Base-by-base conservation (phyloP, 2,113 vertebrate genomes). In the Uria aalge region DNA sequence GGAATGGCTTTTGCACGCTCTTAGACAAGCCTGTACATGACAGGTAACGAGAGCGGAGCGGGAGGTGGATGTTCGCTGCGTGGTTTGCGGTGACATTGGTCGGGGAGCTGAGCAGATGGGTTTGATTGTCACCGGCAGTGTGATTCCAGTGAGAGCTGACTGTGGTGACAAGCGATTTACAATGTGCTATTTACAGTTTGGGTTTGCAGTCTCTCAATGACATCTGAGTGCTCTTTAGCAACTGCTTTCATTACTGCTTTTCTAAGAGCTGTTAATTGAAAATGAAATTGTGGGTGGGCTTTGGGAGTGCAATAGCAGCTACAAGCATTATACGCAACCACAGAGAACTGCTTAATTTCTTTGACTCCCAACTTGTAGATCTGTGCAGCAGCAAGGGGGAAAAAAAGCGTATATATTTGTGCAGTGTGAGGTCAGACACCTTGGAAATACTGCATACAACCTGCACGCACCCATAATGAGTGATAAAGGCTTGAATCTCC, bases 171-270 rank as follows among this genome's bases (percentile, higher is more conserved):
- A 97, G 98, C 94, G 36, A 98, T 98, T 98, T 98, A 96, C 98
- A 98, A 98, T 96, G 97, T 98, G 98, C 98, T 98, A 97, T 98
- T 98, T 98, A 98, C 97, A 98, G 98, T 98, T 98, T 98, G 97
- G 98, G 96, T 98, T 98, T 98, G 94, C 97, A 98, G 97, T 96
- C 97, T 98, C 97, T 96, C 83, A 60, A 78, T 98, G 98, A 98
- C 97, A 98, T 98, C 97, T 90, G 96, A 98, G 96, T 97, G 96
- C 97, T 98, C 98, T 98, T 98, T 98, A 98, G 98, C 98, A 98
- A 98, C 97, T 98, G 98, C 97, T 98, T 98, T 97, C 97, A 97
- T 98, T 98, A 95, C 97, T 97, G 95, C 96, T 97, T 97, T 97
- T 97, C 92, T 72, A 96, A 97, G 98, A 98, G 97, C 96, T 96